Evolutionary conservation across 2,113 vertebrate genomes (phyloP), one percentile per base, ranked within the genome.

Genomic region (Bos indicus): DNA sequence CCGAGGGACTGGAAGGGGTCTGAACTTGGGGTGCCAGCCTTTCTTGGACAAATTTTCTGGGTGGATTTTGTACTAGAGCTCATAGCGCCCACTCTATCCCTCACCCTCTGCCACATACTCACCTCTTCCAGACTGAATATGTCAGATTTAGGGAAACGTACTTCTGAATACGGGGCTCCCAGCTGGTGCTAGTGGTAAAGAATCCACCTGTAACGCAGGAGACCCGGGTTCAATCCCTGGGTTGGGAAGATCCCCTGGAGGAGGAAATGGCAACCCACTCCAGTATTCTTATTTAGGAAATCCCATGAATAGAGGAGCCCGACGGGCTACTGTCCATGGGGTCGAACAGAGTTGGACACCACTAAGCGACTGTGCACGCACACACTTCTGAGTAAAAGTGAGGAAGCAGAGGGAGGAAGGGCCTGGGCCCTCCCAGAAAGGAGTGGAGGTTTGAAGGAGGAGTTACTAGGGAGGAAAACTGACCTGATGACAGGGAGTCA

Each of bases 341-440:
- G 71, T 43, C 0, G 23, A 43, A 77, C 21, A 77, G 40, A 77
- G 23, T 26, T 77, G 71, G 71, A 77, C 23, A 14, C 40, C 36
- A 43, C 71, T 43, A 43, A 74, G 12, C 0, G 5, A 74, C 36
- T 43, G 11, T 0, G 0, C 19, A 40, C 2, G 1, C 19, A 74
- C 67, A 74, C 40, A 77, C 23, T 77, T 77, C 71, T 77, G 71
- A 77, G 52, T 16, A 84, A 17, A 88, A 67, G 67, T 81, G 64
- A 88, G 52, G 43, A 46, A 26, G 59, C 23, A 74, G 67, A 82
- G 54, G 52, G 25, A 48, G 30, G 51, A 77, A 51, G 36, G 2
- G 5, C 7, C 36, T 85, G 30, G 48, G 62, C 71, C 59, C 89
- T 60, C 40, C 80, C 46, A 86, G 52, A 81, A 80, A 84, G 46